Base-by-base conservation (phyloP, 2,888 invertebrate genomes). In the Philaethria dido region DNA sequence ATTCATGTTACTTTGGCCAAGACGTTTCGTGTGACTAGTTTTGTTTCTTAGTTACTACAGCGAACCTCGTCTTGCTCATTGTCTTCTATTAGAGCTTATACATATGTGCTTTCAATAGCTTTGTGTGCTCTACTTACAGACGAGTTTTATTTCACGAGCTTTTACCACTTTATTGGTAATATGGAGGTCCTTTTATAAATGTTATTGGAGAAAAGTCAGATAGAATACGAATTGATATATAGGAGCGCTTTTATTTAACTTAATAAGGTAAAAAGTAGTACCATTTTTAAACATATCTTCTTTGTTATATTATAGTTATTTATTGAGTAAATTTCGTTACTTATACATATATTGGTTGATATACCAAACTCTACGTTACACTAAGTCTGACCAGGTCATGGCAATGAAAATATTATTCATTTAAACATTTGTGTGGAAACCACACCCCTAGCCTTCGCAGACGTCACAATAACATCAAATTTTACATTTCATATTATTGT, bases 1-100 rank as follows among this genome's bases (percentile, higher is more conserved):
- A 62, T 66, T 66, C 62, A 54, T 62, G 62, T 59, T 66, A 60
- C 62, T 62, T 66, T 64, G 55, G 54, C 61, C 66, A 42, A 66
- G 29, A 66, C 39, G 50, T 63, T 60, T 54, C 63, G 63, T 48
- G 52, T 66, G 62, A 63, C 63, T 66, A 61, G 59, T 57, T 64
- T 61, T 54, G 42, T 61, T 66, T 59, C 50, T 62, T 33, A 55
- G 20, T 62, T 52, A 45, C 62, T 47, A 29, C 29, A 33, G 42
- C 16, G 47, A 61, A 66, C 54, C 33, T 54, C 61, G 54, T 61
- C 20, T 18, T 29, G 33, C 14, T 52, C 66, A 57, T 66, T 66
- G 62, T 66, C 48, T 62, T 66, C 48, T 62, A 44, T 66, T 33
- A 57, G 47, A 36, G 45, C n/a, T 50, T 42, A 39, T 60, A 60